Conservation (phyloP, 2,797 vertebrate genomes). For the Serranus cabrilla region DNA sequence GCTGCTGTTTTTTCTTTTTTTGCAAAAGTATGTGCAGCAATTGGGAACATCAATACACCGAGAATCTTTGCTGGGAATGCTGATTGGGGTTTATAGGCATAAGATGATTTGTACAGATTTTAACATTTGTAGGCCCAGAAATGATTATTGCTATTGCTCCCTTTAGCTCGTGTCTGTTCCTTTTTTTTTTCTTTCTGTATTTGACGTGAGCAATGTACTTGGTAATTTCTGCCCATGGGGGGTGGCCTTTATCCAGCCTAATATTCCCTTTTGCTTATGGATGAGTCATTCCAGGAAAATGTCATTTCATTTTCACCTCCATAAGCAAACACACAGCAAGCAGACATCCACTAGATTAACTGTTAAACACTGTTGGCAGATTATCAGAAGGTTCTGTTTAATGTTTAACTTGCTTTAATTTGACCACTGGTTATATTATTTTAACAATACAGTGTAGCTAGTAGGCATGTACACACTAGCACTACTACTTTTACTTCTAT, state of each 20-base stretch:
- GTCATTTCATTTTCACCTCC: slow-evolving; percentile 15
- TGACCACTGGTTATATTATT: no score
- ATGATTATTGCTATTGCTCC: slow-evolving; percentile 27
- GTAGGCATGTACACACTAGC: no score
- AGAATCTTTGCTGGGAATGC: slow-evolving; percentile 16
- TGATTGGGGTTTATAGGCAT: slow-evolving; percentile 38
- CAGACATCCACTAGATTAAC: no score
- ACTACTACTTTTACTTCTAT: no score
- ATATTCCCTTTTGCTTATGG: slow-evolving; percentile 9
- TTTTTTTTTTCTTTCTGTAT: not conserved
- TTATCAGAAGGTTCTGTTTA: no score
- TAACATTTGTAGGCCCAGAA: slow-evolving; percentile 24
- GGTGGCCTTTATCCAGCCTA: slow-evolving; percentile 28
- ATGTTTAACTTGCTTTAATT: no score
- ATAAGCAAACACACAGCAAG: no score
- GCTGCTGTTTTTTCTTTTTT: not conserved
- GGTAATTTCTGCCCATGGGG: slow-evolving; percentile 31
- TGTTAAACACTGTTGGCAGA: no score
- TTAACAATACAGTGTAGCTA: no score
- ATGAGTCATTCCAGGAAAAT: slow-evolving; percentile 36
- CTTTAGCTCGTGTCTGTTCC: slow-evolving; percentile 7
- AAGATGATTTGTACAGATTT: slow-evolving; percentile 34
- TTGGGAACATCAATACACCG: slow-evolving; percentile 22
- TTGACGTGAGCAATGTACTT: slow-evolving; percentile 14
- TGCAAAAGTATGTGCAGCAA: not conserved